Evolutionary conservation across 2,113 vertebrate species (phyloP), one percentile per base, ranked within the genome.

Genomic region (Hucho hucho): DNA sequence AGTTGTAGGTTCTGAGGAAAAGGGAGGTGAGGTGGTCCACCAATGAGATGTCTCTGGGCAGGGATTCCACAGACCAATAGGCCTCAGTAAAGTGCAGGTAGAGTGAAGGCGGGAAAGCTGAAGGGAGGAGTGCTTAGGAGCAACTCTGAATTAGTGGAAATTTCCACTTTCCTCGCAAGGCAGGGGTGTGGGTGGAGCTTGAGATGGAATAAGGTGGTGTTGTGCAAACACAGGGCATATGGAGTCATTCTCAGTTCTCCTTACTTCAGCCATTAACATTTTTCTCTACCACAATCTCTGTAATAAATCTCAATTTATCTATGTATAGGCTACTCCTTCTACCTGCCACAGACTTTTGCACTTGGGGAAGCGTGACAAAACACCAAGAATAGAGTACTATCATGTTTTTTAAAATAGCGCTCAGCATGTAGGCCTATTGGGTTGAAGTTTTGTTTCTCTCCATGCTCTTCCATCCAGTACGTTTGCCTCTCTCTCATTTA

Each of bases 121-220:
- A 67, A 78, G 81, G 82, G 80, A 84, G 91, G 92, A 90, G 37
- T 43, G 37, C 9, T 43, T 43, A 11, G 87, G 90, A 89, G 80
- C 80, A 86, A 88, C 83, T 82, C 84, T 86, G 37, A 43, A 91
- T 89, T 86, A 89, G 89, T 93, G 93, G 92, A 93, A 94, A 94
- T 93, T 93, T 93, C 92, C 92, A 93, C 89, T 93, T 94, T 89
- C 83, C 84, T 84, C 74, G 84, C 81, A 82, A 80, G 74, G 69
- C 78, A 72, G 81, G 77, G 78, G 72, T 72, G 86, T 70, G 81
- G 84, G 87, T 70, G 87, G 89, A 84, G 87, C 85, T 66, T 64
- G 83, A 86, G 81, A 81, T 88, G 81, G 81, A 88, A 76, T 80
- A 66, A 64, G 58, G 20, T 26, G 26, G 24, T 22, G 58, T 25